These are phyloP conservation scores for Gonatopus flavifemur DNA, from an alignment of 1,140 invertebrate genomes.

Conservation along the genomic window DNA sequence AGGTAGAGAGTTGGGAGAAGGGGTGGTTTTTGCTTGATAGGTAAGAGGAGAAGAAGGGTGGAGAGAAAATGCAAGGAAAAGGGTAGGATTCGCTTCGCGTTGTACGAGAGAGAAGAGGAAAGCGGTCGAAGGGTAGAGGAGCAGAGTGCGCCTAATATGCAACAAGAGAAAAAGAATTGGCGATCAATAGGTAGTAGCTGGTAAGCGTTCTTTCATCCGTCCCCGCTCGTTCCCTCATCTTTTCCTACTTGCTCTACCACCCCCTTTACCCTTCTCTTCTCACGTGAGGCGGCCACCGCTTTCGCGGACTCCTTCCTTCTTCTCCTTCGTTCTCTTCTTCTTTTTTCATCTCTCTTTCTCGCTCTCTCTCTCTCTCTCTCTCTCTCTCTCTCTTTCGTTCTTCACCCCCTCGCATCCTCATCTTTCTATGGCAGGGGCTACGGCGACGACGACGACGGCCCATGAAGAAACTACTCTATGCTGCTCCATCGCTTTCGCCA, in stretches of 20 bases:
- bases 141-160: conserved; percentile 57
- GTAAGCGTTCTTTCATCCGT: conserved; percentile 58
- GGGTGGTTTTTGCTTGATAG: conserved; percentile 25
- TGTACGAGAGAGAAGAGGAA: conserved; percentile 25
- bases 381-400: conserved; percentile 18
- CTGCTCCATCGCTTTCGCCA: conserved; percentile 5
- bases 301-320: conserved; percentile 19
- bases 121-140: conserved; percentile 32
- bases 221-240: conserved; percentile 45
- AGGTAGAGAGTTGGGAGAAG: conserved; percentile 18
- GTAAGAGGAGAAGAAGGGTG: conserved; percentile 9
- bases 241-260: conserved; percentile 42
- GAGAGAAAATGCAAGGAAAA: conserved; percentile 10
- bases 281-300: too few relatives aligned
- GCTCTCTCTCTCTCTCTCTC: conserved; percentile 24
- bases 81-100: not conserved
- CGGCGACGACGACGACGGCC: conserved; percentile 18
- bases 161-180: conserved; percentile 60
- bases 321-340: conserved; percentile 25
- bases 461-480: conserved; percentile 12
- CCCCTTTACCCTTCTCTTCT: conserved; percentile 17
- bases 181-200: conserved; percentile 60
- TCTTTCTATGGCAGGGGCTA: conserved; percentile 5
- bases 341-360: conserved; percentile 13
- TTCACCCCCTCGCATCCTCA: conserved; percentile 1